Base-by-base conservation (phyloP, 2,797 vertebrate species). In the Onychomys arenicola region DNA sequence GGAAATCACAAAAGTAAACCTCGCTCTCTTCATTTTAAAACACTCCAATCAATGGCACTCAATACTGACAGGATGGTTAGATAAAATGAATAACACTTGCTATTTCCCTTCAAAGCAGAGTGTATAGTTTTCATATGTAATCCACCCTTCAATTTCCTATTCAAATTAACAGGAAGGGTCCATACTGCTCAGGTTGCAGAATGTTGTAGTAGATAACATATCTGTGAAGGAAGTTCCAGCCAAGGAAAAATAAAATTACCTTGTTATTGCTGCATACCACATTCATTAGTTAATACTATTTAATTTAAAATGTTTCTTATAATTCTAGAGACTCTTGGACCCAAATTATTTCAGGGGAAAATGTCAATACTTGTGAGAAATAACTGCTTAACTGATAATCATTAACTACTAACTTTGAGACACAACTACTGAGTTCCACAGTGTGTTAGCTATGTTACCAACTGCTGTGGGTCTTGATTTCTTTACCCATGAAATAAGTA, bases 191-290 rank as follows among this genome's bases (percentile, higher is more conserved):
- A 81, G 27, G 69, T 73, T 65, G 77, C 40, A 65, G 52, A 93
- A 32, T 52, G 55, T 55, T 81, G 67, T 88, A 25, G 37, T 85
- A 23, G 61, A 89, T 57, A 84, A 9, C 43, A 27, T 25, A 32
- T 67, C 37, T 89, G 17, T 95, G 11, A 80, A 93, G 78, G 59
- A 94, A 46, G 37, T 71, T 97, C 65, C 63, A 88, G 69, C 27
- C 81, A 92, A n/a, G 3, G 25, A 14, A 63, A 29, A 85, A 2
- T 80, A 55, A 93, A 95, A 49, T 49, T 27, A 10, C 34, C 16
- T 75, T 14, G 9, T 61, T 52, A 37, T 69, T 85, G 46, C 37
- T 67, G 1, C 65, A 29, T 21, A 27, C 11, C 10, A 67, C 4
- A 2, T 75, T 0, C 80, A 55, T 89, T 55, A 32, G 12, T 88